A percentile compares a stretch with the other conserved stretches of the same genome.
Evolutionary conservation across 2,113 vertebrate genomes (phyloP).

Genomic region (Puma concolor): DNA sequence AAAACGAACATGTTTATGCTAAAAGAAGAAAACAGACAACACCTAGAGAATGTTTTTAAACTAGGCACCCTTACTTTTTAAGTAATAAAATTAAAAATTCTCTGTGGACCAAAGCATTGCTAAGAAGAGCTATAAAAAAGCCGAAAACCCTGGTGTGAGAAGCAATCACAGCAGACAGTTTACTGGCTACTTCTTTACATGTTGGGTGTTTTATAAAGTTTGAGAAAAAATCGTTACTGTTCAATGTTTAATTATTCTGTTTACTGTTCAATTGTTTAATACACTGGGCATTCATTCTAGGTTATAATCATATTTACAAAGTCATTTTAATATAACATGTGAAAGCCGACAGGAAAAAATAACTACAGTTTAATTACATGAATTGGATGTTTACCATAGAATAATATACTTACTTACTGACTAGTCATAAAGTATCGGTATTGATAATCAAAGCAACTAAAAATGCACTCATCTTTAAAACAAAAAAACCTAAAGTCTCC

Average conservation of each 20-base stretch:
- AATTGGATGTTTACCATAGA: background rate
- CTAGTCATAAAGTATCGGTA: background rate
- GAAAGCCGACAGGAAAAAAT: background rate
- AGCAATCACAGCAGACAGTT: background rate
- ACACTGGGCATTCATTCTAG: background rate
- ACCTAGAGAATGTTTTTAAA: background rate
- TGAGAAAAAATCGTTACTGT: background rate
- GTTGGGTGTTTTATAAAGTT: too few relatives aligned
- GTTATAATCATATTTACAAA: background rate
- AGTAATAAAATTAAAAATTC: background rate
- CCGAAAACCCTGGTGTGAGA: background rate
- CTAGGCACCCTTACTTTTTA: background rate
- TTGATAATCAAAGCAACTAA: background rate
- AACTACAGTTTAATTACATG: background rate
- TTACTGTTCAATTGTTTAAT: background rate
- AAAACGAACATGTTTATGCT: conserved; percentile 12
- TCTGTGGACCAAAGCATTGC: background rate
- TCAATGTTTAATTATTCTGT: background rate
- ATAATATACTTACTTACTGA: background rate
- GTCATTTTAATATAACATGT: background rate
- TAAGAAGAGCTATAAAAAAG: background rate
- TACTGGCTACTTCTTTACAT: background rate
- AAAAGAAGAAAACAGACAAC: background rate
- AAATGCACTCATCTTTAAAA: background rate
- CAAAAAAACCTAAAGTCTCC: background rate